These are phyloP conservation scores for Plusia festucae DNA, from an alignment of 2,888 invertebrate species.

Conservation along the genomic window DNA sequence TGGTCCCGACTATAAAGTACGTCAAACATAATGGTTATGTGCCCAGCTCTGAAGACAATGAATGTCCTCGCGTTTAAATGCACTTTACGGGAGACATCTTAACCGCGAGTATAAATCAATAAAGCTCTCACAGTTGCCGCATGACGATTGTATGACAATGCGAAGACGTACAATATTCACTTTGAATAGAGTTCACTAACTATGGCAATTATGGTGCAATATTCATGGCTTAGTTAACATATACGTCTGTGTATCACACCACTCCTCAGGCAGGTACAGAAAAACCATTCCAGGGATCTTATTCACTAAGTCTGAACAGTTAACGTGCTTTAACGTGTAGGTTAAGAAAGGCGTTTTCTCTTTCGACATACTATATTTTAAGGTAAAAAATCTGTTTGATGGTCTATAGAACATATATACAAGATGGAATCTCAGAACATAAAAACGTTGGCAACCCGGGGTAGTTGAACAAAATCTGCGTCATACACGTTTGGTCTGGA, in stretches of 20 bases:
- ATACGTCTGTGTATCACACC: neutral
- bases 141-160: conserved; percentile 33
- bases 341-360: too few relatives aligned
- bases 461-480: too few relatives aligned
- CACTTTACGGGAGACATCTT: conserved; percentile 50
- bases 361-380: too few relatives aligned
- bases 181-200: conserved; percentile 32
- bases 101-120: conserved; percentile 51
- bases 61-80: conserved; percentile 49
- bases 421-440: too few relatives aligned
- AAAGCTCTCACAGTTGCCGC: conserved; percentile 35
- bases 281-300: too few relatives aligned
- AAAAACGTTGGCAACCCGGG: too few relatives aligned
- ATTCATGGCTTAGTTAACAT: conserved; percentile 41
- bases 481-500: too few relatives aligned
- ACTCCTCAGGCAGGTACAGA: neutral
- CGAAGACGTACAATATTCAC: conserved; percentile 37
- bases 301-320: too few relatives aligned
- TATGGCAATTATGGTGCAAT: conserved; percentile 43
- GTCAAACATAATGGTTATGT: conserved; percentile 54
- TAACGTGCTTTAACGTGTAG: too few relatives aligned
- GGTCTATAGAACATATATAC: too few relatives aligned
- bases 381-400: too few relatives aligned
- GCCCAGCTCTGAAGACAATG: conserved; percentile 41
- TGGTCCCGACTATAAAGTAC: conserved; percentile 50